Evolutionary conservation across 2,888 invertebrate genomes (phyloP).

Genomic region (Callyntrura sp.): DNA sequence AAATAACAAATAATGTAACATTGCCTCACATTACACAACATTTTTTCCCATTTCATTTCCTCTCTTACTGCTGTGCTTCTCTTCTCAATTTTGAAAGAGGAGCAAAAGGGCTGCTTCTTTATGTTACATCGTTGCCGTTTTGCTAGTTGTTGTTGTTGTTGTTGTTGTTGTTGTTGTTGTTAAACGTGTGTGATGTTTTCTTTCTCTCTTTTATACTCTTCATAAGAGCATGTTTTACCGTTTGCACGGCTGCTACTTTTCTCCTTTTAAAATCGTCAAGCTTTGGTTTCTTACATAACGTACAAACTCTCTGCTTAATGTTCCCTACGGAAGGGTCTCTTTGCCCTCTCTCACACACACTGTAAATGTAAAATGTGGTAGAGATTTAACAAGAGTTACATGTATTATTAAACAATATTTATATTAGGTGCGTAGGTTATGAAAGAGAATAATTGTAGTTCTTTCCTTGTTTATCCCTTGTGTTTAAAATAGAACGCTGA

Average conservation of each 20-base stretch:
- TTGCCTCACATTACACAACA: conserved; percentile 70
- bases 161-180: not conserved
- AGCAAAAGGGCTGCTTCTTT: too few species aligned
- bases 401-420: too few species aligned
- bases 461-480: too few species aligned
- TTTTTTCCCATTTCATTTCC: conserved; percentile 72
- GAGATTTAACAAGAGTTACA: too few species aligned
- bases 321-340: conserved; percentile 18
- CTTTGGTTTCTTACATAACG: conserved; percentile 44
- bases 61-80: not conserved
- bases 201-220: not conserved
- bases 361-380: too few species aligned
- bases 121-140: not conserved
- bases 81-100: not conserved
- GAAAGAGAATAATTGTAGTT: too few species aligned
- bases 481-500: not conserved
- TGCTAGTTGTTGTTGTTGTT: not conserved
- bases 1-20: conserved; percentile 62
- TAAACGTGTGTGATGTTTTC: conserved; percentile 26
- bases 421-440: too few species aligned
- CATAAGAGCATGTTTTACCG: not conserved
- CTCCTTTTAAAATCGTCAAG: conserved; percentile 49
- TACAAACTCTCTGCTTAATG: conserved; percentile 18
- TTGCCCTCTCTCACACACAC: not conserved
- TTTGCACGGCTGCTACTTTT: not conserved